Base-by-base conservation (phyloP, 2,888 invertebrate species). In the Polylopha cassiicola region DNA sequence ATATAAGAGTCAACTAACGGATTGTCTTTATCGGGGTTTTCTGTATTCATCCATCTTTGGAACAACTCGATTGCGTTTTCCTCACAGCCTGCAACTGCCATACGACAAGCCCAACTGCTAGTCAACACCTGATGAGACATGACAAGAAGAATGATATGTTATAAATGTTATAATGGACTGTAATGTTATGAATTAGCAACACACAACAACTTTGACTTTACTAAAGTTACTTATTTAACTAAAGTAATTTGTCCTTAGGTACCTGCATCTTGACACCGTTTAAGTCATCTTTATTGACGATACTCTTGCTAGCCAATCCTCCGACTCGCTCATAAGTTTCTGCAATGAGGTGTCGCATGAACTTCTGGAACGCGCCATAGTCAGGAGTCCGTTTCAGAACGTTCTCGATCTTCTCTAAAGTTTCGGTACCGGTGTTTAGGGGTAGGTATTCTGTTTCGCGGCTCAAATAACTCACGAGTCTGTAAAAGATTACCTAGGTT, bases 311-410 rank as follows among this genome's bases (percentile, higher is more conserved):
- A 13, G 88, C 85, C 1, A 91, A 61, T 0, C 89, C 89, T 0
- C 89, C 90, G 1, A 89, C 66, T 38, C 79, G 73, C 29, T 76
- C 49, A 60, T 92, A 94, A 11, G 89, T 87, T 0, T 90, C 89
- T 0, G 77, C 65, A 7, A 95, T 71, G 3, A 94, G 73, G 7
- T 87, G 78, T 37, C 88, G 73, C 64, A 93, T 81, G 58, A 90
- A 94, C 55, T 86, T 87, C 91, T 89, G 90, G 72, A 89, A 91
- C 41, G 87, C 84, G 4, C 90, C 90, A 61, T 89, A 91, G 23
- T 87, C 80, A 0, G 89, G 73, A 0, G 87, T 87, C 11, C 90
- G 86, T n/a, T 87, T 86, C 4, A 93, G 63, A 23, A 90, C 87
- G 11, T 73, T 76, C 50, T 89, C 87, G 4, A 93, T 84, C 49